Conservation (phyloP, 2,113 vertebrate genomes). For the Motacilla tschutschensis region DNA sequence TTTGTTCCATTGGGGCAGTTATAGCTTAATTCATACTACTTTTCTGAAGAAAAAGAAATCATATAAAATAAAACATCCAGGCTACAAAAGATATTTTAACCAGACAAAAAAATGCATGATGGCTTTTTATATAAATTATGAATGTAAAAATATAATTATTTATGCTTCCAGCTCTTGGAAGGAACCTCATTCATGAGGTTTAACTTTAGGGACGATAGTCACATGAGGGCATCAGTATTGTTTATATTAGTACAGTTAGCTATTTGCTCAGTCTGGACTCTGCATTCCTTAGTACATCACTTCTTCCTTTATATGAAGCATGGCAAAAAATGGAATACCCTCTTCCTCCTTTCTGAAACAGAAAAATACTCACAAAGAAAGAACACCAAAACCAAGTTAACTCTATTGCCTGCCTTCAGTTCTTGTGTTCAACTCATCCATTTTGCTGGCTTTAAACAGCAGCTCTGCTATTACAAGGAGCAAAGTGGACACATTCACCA, state of each 20-base stretch:
- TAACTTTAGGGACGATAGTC: not conserved
- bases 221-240: not conserved
- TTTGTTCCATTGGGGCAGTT: constrained; percentile 37
- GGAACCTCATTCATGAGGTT: not conserved
- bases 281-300: not conserved
- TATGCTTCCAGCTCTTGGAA: not conserved
- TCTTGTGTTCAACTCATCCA: not conserved
- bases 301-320: not conserved
- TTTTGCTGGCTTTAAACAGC: not conserved
- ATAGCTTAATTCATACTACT: constrained; percentile 37
- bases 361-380: not conserved
- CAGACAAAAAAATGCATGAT: not conserved
- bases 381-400: not conserved
- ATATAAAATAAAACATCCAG: not conserved
- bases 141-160: not conserved
- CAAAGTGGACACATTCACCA: not conserved
- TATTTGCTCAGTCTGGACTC: not conserved
- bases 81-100: not conserved
- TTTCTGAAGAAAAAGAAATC: constrained; percentile 33
- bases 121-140: not conserved
- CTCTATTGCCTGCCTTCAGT: not conserved
- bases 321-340: not conserved
- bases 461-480: not conserved
- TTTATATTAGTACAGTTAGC: not conserved
- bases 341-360: not conserved